Percentiles rank a stretch among this genome's conserved stretches.
phyloP scores from a whole-genome alignment of 1,140 invertebrate genomes.

The Saccostrea glomerata region DNA sequence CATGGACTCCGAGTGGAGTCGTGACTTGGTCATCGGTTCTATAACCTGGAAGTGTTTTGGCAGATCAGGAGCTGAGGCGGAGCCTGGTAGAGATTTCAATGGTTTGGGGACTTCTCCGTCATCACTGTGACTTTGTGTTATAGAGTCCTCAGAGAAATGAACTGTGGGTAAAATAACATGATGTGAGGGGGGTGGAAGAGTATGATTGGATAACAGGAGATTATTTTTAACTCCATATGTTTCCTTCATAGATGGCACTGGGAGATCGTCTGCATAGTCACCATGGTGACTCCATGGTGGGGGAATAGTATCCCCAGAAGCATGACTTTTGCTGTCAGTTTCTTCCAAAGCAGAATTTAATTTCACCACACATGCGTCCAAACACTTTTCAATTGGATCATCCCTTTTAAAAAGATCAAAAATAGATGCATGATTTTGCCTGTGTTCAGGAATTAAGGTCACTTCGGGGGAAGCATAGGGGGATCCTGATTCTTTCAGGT shows the following conservation, averaged over 20 bases:
- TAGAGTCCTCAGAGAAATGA: conserved; percentile 47
- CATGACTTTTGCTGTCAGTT: neutral
- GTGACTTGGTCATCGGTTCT: conserved; percentile 44
- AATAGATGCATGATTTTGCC: conserved; percentile 60
- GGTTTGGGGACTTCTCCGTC: conserved; percentile 44
- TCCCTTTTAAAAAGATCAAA: conserved; percentile 66
- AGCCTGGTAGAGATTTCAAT: conserved; percentile 54
- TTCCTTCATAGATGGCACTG: conserved; percentile 46
- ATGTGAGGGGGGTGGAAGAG: conserved; percentile 64
- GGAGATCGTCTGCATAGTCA: conserved; percentile 49
- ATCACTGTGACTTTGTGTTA: conserved; percentile 53
- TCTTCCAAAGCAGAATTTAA: conserved; percentile 1
- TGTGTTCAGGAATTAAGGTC: conserved; percentile 60
- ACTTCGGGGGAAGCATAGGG: conserved; percentile 73
- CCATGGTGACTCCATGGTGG: conserved; percentile 54
- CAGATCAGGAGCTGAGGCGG: conserved; percentile 64
- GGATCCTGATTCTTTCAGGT: conserved; percentile 71
- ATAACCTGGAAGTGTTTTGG: conserved; percentile 72
- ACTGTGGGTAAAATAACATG: conserved; percentile 66
- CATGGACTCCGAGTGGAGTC: conserved; percentile 63
- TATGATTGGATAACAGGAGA: conserved; percentile 66
- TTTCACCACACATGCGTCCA: neutral
- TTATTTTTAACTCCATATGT: conserved; percentile 64
- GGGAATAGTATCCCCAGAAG: conserved; percentile 28
- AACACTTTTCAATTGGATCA: neutral